phyloP scores from a whole-genome alignment of 2,888 invertebrate species.

The Mantis religiosa region DNA sequence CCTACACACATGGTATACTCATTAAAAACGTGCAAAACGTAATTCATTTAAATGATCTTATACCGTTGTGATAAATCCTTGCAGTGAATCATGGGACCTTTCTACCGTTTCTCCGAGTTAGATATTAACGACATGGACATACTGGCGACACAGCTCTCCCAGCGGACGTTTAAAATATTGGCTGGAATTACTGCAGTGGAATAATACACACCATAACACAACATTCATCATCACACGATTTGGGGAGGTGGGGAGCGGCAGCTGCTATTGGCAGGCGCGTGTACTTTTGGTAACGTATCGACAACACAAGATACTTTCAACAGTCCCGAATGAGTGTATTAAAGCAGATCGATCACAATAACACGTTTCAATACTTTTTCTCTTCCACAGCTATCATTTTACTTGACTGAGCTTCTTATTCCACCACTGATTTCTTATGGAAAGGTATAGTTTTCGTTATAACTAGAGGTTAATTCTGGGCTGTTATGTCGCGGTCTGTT shows the following conservation, averaged over 20 bases:
- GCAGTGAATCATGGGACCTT: background rate
- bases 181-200: background rate
- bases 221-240: background rate
- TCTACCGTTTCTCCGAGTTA: background rate
- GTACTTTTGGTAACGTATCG: background rate
- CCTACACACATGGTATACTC: no score
- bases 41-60: no score
- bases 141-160: background rate
- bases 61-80: no score
- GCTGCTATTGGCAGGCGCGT: background rate
- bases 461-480: no score
- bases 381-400: no score
- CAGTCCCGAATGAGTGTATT: background rate
- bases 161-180: background rate
- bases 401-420: no score
- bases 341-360: background rate
- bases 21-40: no score
- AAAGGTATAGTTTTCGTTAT: no score
- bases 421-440: no score
- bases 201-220: background rate
- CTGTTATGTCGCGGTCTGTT: no score
- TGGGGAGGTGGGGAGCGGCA: background rate
- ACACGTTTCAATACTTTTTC: no score
- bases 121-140: background rate
- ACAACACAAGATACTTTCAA: background rate